A percentile compares a stretch with the other conserved stretches of the same genome.
Conservation (phyloP, 2,888 invertebrate genomes). For the Xylota segnis region DNA sequence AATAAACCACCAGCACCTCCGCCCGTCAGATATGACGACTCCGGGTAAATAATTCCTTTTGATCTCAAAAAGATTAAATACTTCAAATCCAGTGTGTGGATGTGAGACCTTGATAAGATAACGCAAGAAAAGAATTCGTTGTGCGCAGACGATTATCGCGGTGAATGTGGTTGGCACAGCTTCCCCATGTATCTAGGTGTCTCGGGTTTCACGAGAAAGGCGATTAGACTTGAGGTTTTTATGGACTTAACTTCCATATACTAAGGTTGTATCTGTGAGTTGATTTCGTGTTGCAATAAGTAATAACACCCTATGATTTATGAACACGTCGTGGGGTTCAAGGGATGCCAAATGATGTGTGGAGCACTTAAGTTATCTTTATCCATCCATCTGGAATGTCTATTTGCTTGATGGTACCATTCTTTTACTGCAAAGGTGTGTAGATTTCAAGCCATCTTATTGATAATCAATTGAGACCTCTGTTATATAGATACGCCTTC, state of each 20-base stretch:
- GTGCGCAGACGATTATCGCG: slow-evolving; percentile 46
- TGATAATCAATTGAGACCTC: no score
- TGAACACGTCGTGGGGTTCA: background rate
- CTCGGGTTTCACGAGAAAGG: slow-evolving; percentile 48
- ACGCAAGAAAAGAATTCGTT: slow-evolving; percentile 20
- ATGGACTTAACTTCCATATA: slow-evolving; percentile 19
- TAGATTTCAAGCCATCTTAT: no score
- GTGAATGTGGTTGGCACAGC: slow-evolving; percentile 60
- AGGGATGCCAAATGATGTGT: background rate
- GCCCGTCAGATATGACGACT: slow-evolving; percentile 10
- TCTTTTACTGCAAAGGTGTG: no score
- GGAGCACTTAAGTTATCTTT: background rate
- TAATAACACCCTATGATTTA: slow-evolving; percentile 13
- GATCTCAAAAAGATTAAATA: slow-evolving; percentile 41
- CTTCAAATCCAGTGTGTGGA: background rate
- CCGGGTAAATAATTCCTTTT: slow-evolving; percentile 28
- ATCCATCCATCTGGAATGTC: background rate
- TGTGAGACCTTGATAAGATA: slow-evolving; percentile 69
- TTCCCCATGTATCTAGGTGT: slow-evolving; percentile 30
- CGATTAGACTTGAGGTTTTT: slow-evolving; percentile 53
- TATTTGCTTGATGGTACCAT: no score
- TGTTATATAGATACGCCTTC: no score
- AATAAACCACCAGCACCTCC: background rate
- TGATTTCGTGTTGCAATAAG: slow-evolving; percentile 22
- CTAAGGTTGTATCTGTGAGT: slow-evolving; percentile 18